These are phyloP conservation scores for Xylota segnis DNA, from an alignment of 2,888 invertebrate genomes.

Conservation along the genomic window DNA sequence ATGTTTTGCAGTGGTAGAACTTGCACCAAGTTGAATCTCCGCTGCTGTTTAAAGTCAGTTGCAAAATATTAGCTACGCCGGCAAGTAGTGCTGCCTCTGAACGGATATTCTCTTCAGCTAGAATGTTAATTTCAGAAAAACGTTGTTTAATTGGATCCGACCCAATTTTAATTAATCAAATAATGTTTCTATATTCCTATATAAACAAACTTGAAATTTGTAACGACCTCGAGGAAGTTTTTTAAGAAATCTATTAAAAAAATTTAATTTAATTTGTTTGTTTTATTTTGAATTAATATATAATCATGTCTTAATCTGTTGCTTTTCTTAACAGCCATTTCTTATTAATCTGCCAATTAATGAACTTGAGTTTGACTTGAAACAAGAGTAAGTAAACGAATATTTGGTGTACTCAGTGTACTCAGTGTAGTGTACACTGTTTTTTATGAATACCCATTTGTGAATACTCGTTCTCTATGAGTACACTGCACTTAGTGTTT, in stretches of 20 bases:
- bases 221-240: slow-evolving; percentile 28
- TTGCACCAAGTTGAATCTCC: no score
- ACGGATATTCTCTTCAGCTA: slow-evolving; percentile 46
- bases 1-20: not conserved
- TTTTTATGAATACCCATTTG: no score
- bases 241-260: slow-evolving; percentile 17
- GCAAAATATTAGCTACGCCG: slow-evolving; percentile 46
- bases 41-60: slow-evolving; percentile 40
- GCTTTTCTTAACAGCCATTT: no score
- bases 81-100: slow-evolving; percentile 32
- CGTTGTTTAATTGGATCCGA: slow-evolving; percentile 38
- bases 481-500: no score
- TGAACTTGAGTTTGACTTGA: no score
- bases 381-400: no score
- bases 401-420: no score
- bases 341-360: no score
- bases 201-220: slow-evolving; percentile 31
- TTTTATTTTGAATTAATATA: not conserved
- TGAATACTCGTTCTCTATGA: no score
- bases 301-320: no score
- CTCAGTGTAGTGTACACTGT: no score
- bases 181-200: slow-evolving; percentile 41
- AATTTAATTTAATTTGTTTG: slow-evolving; percentile 6
- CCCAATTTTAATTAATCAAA: slow-evolving; percentile 41
- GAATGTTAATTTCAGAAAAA: slow-evolving; percentile 53